Conservation (phyloP, 2,888 invertebrate species). For the Lordiphosa fenestrarum region DNA sequence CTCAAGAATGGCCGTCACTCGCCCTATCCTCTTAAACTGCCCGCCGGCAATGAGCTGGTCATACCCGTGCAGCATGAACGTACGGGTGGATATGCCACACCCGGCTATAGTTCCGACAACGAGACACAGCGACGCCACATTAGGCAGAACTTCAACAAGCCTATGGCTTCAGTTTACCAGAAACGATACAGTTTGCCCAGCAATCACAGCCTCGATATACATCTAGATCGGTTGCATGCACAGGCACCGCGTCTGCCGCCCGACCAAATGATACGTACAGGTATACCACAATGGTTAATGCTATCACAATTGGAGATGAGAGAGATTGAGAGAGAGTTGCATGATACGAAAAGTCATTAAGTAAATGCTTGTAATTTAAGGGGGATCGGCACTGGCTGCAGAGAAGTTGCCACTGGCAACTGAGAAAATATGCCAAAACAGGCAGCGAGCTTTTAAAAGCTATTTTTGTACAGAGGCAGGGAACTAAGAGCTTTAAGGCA, state of each 20-base stretch:
- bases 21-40: conserved; percentile 81
- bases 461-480: no score
- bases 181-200: conserved; percentile 80
- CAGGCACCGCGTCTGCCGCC: conserved; percentile 71
- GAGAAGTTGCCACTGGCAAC: background rate
- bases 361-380: no score
- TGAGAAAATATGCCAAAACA: background rate
- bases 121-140: conserved; percentile 55
- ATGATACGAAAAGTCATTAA: conserved; percentile 19
- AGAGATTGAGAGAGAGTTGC: background rate
- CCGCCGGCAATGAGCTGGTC: conserved; percentile 82
- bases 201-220: conserved; percentile 75
- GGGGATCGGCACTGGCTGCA: no score
- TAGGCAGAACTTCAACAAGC: conserved; percentile 21
- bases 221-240: conserved; percentile 78
- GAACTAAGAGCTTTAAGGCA: no score
- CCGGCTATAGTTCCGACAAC: conserved; percentile 73
- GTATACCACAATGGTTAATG: conserved; percentile 32
- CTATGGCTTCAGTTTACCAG: conserved; percentile 50
- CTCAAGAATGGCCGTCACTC: conserved; percentile 49
- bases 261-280: conserved; percentile 65
- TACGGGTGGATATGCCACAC: conserved; percentile 47
- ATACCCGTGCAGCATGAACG: conserved; percentile 86
- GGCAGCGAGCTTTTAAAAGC: no score
- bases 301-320: conserved; percentile 8